Evolutionary conservation across 2,888 invertebrate genomes (phyloP).

Genomic region (Tridacna crocea): DNA sequence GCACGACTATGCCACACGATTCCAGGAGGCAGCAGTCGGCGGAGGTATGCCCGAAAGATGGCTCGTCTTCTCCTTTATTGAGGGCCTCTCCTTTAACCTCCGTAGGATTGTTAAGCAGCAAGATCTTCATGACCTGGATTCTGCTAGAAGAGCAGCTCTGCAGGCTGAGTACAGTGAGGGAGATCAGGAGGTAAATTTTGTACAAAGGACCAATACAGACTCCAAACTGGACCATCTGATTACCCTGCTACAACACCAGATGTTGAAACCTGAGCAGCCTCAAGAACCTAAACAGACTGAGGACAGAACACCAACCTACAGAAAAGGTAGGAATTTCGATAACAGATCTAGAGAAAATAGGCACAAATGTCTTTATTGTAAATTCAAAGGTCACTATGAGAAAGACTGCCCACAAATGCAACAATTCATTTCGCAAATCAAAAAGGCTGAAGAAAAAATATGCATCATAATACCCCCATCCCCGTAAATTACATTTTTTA

Average conservation of each 20-base stretch:
- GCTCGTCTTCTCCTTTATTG: conserved; percentile 15
- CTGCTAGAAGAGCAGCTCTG: conserved; percentile 27
- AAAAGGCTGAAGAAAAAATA: too few relatives aligned
- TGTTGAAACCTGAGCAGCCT: not conserved
- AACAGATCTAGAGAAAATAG: too few relatives aligned
- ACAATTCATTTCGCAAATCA: too few relatives aligned
- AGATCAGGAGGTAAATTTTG: not conserved
- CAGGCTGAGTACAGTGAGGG: conserved; percentile 22
- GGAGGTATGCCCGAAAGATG: conserved; percentile 15
- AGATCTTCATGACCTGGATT: not conserved
- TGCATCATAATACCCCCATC: too few relatives aligned
- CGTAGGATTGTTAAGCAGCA: conserved; percentile 24
- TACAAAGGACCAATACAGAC: not conserved
- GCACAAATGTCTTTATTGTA: too few relatives aligned
- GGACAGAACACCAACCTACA: not conserved
- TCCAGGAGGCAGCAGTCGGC: not conserved
- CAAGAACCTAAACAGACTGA: not conserved
- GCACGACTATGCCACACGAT: not conserved
- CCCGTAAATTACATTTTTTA: too few relatives aligned
- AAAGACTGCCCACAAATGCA: too few relatives aligned
- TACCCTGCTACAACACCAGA: not conserved
- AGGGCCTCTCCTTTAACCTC: not conserved
- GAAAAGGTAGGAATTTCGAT: not conserved
- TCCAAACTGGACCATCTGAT: not conserved
- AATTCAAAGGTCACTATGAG: too few relatives aligned